Percentiles rank a stretch among this genome's conserved stretches.
These are phyloP conservation scores for Petrocephalus schoutedeni DNA, from an alignment of 2,797 vertebrate genomes.

Conservation along the genomic window DNA sequence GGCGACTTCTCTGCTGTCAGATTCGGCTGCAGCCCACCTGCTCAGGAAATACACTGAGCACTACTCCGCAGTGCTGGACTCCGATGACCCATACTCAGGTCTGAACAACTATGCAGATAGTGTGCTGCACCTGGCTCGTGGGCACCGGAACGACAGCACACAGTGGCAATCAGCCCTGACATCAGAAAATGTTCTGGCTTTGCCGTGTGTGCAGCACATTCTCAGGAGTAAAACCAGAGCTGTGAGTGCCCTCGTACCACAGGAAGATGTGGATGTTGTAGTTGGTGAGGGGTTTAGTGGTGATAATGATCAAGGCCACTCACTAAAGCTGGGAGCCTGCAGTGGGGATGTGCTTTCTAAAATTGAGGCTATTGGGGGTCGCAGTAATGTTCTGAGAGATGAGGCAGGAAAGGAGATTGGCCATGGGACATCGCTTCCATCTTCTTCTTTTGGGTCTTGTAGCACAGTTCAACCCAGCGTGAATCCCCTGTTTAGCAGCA, in stretches of 20 bases:
- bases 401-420: conserved; percentile 33
- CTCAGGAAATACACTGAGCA: conserved; percentile 79
- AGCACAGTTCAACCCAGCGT: conserved; percentile 40
- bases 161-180: conserved; percentile 88
- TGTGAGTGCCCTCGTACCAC: conserved; percentile 51
- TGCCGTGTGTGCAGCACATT: conserved; percentile 73
- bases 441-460: conserved; percentile 23
- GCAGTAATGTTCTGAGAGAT: conserved; percentile 24
- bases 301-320: conserved; percentile 38
- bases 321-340: conserved; percentile 28
- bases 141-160: conserved; percentile 79
- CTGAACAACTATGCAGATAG: conserved; percentile 90
- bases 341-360: conserved; percentile 32
- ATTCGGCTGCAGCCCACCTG: conserved; percentile 71
- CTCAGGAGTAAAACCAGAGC: conserved; percentile 52
- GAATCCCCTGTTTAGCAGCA: conserved; percentile 55
- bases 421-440: conserved; percentile 29
- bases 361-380: conserved; percentile 31
- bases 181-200: conserved; percentile 64
- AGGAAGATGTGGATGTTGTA: conserved; percentile 53
- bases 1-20: conserved; percentile 81
- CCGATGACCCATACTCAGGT: conserved; percentile 72
- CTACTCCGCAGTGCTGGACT: conserved; percentile 83
- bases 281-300: conserved; percentile 55
- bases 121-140: conserved; percentile 75